A percentile compares a stretch with the other conserved stretches of the same genome.
These are phyloP conservation scores for Cynodonichthys magdalenae DNA, from an alignment of 2,797 vertebrate genomes.

Conservation along the genomic window DNA sequence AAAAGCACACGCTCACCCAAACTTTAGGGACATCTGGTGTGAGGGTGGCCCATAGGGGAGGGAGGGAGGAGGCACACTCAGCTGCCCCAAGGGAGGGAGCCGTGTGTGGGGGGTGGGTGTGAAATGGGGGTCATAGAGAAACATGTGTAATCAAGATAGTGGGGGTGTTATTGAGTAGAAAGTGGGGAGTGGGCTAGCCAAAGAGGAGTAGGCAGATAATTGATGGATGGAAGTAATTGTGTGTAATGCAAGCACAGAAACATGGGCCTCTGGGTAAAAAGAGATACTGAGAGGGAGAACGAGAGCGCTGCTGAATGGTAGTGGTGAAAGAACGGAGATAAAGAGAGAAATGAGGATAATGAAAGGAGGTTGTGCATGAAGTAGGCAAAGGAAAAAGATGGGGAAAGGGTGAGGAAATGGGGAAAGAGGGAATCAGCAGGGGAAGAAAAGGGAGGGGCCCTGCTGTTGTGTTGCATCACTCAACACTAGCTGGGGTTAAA, in stretches of 20 bases:
- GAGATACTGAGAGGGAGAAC: slow-evolving; percentile 34
- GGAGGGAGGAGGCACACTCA: slow-evolving; percentile 55
- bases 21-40: slow-evolving; percentile 81
- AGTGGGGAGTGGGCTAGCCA: slow-evolving; percentile 59
- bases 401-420: slow-evolving; percentile 16
- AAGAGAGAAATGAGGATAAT: slow-evolving; percentile 42
- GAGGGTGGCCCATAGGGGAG: slow-evolving; percentile 28
- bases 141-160: slow-evolving; percentile 53
- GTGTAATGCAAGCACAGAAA: slow-evolving; percentile 76
- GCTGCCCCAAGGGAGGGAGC: slow-evolving; percentile 52
- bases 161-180: slow-evolving; percentile 54
- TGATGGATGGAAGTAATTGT: slow-evolving; percentile 81
- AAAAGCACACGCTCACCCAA: slow-evolving; percentile 59
- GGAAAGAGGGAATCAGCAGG: slow-evolving; percentile 1
- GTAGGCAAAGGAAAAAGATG: slow-evolving; percentile 18
- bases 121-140: slow-evolving; percentile 56
- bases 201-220: slow-evolving; percentile 73
- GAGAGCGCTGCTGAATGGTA: slow-evolving; percentile 40
- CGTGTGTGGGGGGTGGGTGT: slow-evolving; percentile 36
- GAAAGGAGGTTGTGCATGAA: slow-evolving; percentile 33
- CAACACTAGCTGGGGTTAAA: slow-evolving; percentile 76
- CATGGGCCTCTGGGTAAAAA: slow-evolving; percentile 68
- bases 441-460: slow-evolving; percentile 20
- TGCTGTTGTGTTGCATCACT: slow-evolving; percentile 73
- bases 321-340: slow-evolving; percentile 16